phyloP scores from a whole-genome alignment of 2,113 vertebrate genomes.

The Melanotaenia duboulayi region DNA sequence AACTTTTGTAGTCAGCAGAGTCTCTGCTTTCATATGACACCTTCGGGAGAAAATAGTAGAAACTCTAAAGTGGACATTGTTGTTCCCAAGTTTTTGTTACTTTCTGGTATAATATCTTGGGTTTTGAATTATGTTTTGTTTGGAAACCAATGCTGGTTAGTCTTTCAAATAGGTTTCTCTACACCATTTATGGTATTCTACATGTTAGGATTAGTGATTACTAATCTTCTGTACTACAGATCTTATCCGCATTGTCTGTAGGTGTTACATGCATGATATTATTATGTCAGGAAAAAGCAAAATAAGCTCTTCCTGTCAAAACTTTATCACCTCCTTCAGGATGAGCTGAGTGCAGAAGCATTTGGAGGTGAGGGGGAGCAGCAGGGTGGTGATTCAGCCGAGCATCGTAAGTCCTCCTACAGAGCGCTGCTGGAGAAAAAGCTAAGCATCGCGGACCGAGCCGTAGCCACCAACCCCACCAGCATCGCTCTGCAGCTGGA shows the following conservation, averaged over 20 bases:
- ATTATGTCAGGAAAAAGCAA: background rate
- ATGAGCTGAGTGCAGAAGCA: constrained; percentile 82
- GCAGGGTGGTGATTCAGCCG: constrained; percentile 76
- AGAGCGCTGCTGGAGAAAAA: constrained; percentile 91
- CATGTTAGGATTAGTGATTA: no score
- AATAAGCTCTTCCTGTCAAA: background rate
- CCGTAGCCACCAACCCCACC: constrained; percentile 89
- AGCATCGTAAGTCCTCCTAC: constrained; percentile 71
- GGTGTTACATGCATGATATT: background rate
- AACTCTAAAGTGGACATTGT: no score
- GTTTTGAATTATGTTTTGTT: no score
- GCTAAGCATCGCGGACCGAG: constrained; percentile 90
- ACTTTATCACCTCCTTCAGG: constrained; percentile 75
- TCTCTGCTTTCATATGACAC: no score
- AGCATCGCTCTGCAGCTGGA: constrained; percentile 90
- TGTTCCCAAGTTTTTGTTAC: no score
- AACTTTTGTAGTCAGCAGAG: no score
- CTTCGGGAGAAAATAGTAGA: no score
- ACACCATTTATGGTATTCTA: no score
- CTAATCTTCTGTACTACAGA: background rate
- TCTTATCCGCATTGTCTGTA: no score
- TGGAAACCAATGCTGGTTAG: no score
- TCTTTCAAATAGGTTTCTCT: no score
- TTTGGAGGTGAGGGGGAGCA: constrained; percentile 79
- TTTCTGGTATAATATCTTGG: no score